Percentiles rank a stretch among this genome's conserved stretches.
phyloP scores from a whole-genome alignment of 2,113 vertebrate species.

The western clawed frog (Xenopus tropicalis) region DNA sequence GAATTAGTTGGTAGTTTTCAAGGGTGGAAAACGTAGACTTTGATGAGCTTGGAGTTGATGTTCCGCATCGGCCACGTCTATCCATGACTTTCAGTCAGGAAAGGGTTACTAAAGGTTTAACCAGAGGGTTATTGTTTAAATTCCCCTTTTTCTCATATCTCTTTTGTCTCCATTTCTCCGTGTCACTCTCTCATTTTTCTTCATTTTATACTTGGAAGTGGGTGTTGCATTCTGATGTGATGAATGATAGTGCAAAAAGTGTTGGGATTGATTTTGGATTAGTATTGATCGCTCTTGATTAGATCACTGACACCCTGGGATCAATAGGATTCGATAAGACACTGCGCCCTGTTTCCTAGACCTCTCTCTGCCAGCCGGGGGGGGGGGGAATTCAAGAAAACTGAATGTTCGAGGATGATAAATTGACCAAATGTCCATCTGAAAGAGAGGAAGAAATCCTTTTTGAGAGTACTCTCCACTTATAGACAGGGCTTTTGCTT shows the following conservation, averaged over 20 bases:
- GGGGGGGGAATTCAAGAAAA: slow-evolving; percentile 53
- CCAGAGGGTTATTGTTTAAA: background rate
- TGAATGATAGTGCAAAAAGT: slow-evolving; percentile 61
- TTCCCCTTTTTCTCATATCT: slow-evolving; percentile 35
- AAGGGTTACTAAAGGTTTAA: slow-evolving; percentile 23
- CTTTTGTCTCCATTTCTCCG: slow-evolving; percentile 36
- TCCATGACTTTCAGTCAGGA: background rate
- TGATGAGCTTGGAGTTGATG: no score
- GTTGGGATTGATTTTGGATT: slow-evolving; percentile 74
- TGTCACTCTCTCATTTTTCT: slow-evolving; percentile 46
- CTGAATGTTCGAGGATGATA: slow-evolving; percentile 62
- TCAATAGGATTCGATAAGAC: slow-evolving; percentile 71
- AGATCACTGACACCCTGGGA: slow-evolving; percentile 65
- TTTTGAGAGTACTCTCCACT: slow-evolving; percentile 13
- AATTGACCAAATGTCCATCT: slow-evolving; percentile 60
- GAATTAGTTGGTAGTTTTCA: no score
- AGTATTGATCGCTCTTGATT: slow-evolving; percentile 74
- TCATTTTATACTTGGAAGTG: slow-evolving; percentile 57
- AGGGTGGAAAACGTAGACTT: no score
- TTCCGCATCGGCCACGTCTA: no score
- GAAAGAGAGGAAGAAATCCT: slow-evolving; percentile 53
- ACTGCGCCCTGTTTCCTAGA: slow-evolving; percentile 49
- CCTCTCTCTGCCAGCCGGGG: slow-evolving; percentile 44
- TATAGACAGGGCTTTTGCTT: slow-evolving; percentile 16
- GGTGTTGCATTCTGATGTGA: slow-evolving; percentile 68